These are phyloP conservation scores for Falco peregrinus DNA, from an alignment of 2,797 vertebrate genomes.

Conservation along the genomic window DNA sequence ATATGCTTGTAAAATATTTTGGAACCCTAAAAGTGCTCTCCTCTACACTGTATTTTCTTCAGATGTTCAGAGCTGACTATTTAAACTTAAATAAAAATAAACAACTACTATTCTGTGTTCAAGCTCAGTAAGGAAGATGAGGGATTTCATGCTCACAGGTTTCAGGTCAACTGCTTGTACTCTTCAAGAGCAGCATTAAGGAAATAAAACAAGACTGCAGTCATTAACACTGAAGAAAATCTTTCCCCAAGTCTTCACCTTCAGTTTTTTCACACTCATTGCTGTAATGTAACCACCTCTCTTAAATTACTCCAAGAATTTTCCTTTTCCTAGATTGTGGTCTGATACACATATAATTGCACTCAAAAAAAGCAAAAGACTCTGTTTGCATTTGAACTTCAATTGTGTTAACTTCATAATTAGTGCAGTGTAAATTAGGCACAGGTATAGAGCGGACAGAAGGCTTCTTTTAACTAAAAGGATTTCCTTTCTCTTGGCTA, in stretches of 20 bases:
- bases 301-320: not conserved
- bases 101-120: not conserved
- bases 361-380: not conserved
- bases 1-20: not conserved
- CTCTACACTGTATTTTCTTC: not conserved
- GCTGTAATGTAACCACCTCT: not conserved
- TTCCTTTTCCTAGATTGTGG: not conserved
- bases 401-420: constrained; percentile 33
- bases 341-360: not conserved
- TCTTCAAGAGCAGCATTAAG: not conserved
- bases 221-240: not conserved
- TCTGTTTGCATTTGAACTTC: constrained; percentile 20
- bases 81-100: not conserved
- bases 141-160: not conserved
- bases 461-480: constrained; percentile 24
- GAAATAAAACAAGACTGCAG: not conserved
- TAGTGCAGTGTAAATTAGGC: not conserved
- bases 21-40: not conserved
- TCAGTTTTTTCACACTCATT: not conserved
- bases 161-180: not conserved
- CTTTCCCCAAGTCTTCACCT: fast-evolving
- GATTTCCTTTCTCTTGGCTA: not conserved
- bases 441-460: not conserved
- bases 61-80: not conserved
- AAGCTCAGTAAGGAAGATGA: not conserved